phyloP scores from a whole-genome alignment of 2,797 vertebrate species.

The Bryconaethiops microstoma region DNA sequence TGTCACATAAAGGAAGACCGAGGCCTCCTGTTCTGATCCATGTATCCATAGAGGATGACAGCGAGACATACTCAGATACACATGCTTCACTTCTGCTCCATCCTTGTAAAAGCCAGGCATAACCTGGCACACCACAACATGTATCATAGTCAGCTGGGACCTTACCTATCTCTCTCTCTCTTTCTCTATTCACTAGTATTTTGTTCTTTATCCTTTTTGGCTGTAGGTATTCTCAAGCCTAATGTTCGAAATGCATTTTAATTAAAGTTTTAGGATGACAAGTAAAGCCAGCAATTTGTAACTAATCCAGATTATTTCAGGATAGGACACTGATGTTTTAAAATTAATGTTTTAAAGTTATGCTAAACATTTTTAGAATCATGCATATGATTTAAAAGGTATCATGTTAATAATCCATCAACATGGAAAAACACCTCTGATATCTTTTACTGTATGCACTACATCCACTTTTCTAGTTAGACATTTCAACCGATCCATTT shows the following conservation, averaged over 20 bases:
- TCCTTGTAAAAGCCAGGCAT: conserved; percentile 6
- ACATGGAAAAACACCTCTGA: no score
- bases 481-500: no score
- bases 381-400: no score
- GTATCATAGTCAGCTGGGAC: background rate
- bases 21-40: conserved; percentile 53
- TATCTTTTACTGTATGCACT: no score
- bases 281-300: background rate
- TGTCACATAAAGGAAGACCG: conserved; percentile 59
- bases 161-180: background rate
- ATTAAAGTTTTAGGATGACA: background rate
- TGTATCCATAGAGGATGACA: conserved; percentile 33
- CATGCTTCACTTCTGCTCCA: conserved; percentile 26
- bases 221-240: background rate
- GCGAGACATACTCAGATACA: conserved; percentile 33
- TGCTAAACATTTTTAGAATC: background rate
- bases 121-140: background rate
- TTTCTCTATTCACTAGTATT: background rate
- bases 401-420: no score
- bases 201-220: no score
- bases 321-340: background rate
- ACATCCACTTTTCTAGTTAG: no score
- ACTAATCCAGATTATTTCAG: background rate
- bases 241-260: background rate
- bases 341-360: background rate